Percentiles rank a stretch among this genome's conserved stretches.
phyloP scores from a whole-genome alignment of 2,797 vertebrate genomes.

The Trachops cirrhosus region DNA sequence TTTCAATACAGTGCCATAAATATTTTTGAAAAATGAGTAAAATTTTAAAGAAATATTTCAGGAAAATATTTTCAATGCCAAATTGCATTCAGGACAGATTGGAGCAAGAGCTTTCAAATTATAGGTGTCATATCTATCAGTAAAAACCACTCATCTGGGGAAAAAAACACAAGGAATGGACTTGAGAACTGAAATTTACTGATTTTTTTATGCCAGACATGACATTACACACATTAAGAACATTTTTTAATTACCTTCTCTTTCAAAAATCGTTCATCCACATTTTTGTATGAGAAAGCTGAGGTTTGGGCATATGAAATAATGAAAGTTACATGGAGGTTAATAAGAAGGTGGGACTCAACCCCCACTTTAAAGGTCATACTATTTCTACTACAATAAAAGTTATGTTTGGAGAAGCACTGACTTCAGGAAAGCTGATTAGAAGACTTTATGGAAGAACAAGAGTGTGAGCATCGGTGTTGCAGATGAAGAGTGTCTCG shows the following conservation, averaged over 20 bases:
- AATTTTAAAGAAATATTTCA: slow-evolving; percentile 5
- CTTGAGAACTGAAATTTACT: neutral
- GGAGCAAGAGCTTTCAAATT: neutral
- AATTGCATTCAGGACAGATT: neutral
- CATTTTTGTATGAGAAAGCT: neutral
- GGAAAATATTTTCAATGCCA: neutral
- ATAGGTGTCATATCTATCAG: neutral
- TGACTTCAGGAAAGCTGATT: neutral
- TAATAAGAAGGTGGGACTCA: neutral
- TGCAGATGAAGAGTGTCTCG: neutral
- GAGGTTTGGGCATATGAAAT: neutral
- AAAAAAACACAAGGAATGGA: neutral
- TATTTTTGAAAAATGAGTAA: neutral
- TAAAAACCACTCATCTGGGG: neutral
- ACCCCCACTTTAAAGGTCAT: neutral
- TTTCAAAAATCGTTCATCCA: neutral
- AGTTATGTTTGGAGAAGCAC: neutral
- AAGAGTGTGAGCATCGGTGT: neutral
- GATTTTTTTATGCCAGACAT: neutral
- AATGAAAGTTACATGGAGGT: neutral
- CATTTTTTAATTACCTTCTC: neutral
- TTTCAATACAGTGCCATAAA: neutral
- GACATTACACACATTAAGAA: neutral
- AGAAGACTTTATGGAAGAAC: neutral
- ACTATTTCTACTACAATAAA: neutral